A percentile compares a stretch with the other conserved stretches of the same genome.
These are phyloP conservation scores for Nannoperca australis DNA, from an alignment of 2,797 vertebrate genomes.

Conservation along the genomic window DNA sequence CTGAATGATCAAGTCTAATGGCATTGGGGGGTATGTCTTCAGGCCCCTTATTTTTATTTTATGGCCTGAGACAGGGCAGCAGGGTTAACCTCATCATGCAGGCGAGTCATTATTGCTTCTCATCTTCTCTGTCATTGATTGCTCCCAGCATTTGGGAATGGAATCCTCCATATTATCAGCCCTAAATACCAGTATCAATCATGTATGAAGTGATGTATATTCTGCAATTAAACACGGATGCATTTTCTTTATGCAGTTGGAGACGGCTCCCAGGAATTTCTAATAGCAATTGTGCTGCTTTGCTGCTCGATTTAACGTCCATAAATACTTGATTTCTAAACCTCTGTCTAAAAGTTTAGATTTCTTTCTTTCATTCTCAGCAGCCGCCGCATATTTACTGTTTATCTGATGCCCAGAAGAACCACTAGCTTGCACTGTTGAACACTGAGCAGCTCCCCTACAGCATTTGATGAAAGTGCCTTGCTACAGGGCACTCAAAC, in stretches of 20 bases:
- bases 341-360: neutral
- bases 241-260: conserved; percentile 30
- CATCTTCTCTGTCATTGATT: conserved; percentile 81
- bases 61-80: conserved; percentile 66
- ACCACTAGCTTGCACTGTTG: neutral
- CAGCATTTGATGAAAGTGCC: neutral
- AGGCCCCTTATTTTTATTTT: conserved; percentile 73
- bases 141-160: conserved; percentile 78
- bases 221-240: conserved; percentile 61
- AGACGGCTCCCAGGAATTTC: conserved; percentile 24
- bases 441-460: neutral
- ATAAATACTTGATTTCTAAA: conserved; percentile 34
- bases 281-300: conserved; percentile 25
- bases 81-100: conserved; percentile 78
- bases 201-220: conserved; percentile 71
- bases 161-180: conserved; percentile 70
- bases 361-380: neutral
- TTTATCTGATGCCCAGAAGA: neutral
- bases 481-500: conserved; percentile 5
- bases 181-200: conserved; percentile 77
- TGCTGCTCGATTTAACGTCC: conserved; percentile 34
- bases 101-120: conserved; percentile 76
- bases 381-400: neutral
- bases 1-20: conserved; percentile 67
- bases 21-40: conserved; percentile 47